Base-by-base conservation (phyloP, 2,888 invertebrate species). In the Allygus modestus region DNA sequence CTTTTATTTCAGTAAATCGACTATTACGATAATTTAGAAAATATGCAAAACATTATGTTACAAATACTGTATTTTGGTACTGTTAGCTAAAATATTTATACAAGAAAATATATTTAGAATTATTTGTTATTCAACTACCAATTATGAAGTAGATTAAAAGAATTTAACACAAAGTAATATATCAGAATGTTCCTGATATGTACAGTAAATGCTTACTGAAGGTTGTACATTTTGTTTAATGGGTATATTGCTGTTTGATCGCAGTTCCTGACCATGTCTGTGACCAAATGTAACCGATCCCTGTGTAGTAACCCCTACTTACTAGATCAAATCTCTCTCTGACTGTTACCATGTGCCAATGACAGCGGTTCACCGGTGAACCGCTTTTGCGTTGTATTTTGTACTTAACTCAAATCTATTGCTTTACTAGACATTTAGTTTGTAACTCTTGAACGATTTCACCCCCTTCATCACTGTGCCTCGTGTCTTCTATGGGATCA, bases 401-500 rank as follows among this genome's bases (percentile, higher is more conserved):
- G 43, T 73, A 73, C 43, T 73, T 73, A 43, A 20, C 46, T 77
- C n/a, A 4, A 46, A 77, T 77, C 41, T 71, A 41, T 41, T 41
- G 71, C 71, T 71, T 71, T 65, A 58, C 58, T 69, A 43, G 73
- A 20, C 31, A 73, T 65, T 82, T 71, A 71, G 51, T 71, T 51
- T 17, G 28, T 31, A 83, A n/a, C 75, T 51, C 83, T 83, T 71
- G 54, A 65, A n/a, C 1, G 20, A 41, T 83, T 71, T 41, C 41
- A 20, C 51, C 58, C 83, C 58, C 33, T 73, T 83, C 26, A 58
- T 75, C 51, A 83, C 83, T 83, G 83, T 83, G 83, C 83, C 83
- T 83, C 83, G 41, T 75, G 43, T 83, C 83, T 83, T 83, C 83
- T 83, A 83, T 83, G 83, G 83, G 83, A 83, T 83, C 83, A 83